Percentiles rank a stretch among this genome's conserved stretches.
phyloP scores from a whole-genome alignment of 2,888 invertebrate species.

The Dolichopus griseipennis region DNA sequence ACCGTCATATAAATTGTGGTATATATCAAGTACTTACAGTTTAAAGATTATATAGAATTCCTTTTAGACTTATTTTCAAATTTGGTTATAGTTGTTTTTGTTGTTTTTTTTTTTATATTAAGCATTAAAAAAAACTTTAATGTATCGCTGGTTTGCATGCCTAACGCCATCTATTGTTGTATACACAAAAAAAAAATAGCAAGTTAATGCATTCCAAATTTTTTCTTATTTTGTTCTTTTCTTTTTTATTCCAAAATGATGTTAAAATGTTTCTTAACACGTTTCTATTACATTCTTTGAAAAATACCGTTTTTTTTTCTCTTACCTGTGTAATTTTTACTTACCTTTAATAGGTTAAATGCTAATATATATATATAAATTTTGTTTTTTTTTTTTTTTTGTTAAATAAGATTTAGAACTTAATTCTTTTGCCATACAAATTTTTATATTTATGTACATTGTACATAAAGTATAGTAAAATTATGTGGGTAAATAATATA shows the following conservation, averaged over 20 bases:
- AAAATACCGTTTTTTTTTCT: not conserved
- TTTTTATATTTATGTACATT: not conserved
- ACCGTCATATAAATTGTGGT: not conserved
- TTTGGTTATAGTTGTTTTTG: not conserved
- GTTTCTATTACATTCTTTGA: not conserved
- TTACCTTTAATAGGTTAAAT: not conserved
- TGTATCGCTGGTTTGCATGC: slow-evolving; percentile 1
- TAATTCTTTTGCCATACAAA: not conserved
- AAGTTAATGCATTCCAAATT: not conserved
- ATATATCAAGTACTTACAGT: not conserved
- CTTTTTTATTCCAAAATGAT: not conserved
- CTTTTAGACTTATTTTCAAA: too few species aligned
- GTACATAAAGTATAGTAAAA: too few species aligned
- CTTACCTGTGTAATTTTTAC: not conserved
- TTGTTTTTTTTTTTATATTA: not conserved
- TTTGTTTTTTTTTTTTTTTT: not conserved
- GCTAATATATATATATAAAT: not conserved
- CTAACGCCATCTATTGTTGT: not conserved
- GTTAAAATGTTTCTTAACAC: slow-evolving; percentile 6
- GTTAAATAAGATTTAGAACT: not conserved
- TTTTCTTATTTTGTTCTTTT: not conserved
- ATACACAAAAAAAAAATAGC: not conserved
- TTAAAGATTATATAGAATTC: not conserved
- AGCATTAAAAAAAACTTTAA: not conserved
- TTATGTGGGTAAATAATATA: too few species aligned